These are phyloP conservation scores for Phoronis australis DNA, from an alignment of 2,888 invertebrate species.

Conservation along the genomic window DNA sequence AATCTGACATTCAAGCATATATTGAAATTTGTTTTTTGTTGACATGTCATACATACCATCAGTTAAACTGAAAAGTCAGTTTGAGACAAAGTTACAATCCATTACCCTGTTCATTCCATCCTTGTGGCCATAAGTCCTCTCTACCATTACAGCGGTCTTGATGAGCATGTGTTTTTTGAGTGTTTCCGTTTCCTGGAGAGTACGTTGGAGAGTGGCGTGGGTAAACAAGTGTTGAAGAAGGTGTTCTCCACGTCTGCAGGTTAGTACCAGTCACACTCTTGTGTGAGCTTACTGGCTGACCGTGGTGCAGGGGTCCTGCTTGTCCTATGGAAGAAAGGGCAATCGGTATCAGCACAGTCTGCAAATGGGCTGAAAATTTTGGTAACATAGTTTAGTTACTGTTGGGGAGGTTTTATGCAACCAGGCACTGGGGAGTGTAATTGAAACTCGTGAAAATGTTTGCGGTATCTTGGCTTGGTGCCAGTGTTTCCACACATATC, in stretches of 20 bases:
- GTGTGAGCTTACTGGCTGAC: no score
- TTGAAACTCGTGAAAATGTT: not conserved
- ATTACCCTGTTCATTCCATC: no score
- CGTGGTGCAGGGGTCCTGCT: not conserved
- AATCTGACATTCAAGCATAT: no score
- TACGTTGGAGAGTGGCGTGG: constrained; percentile 74
- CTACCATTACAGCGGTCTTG: constrained; percentile 53
- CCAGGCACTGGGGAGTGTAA: not conserved
- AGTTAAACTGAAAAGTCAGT: no score
- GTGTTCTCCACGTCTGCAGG: constrained; percentile 61
- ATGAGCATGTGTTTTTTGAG: constrained; percentile 63
- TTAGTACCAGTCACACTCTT: no score
- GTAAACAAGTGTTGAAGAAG: constrained; percentile 73
- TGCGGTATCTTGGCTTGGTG: no score
- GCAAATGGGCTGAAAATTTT: not conserved
- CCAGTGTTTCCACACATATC: no score
- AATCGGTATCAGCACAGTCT: not conserved
- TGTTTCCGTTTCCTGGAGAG: constrained; percentile 81
- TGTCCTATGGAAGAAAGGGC: not conserved
- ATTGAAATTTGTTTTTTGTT: no score
- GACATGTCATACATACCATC: no score
- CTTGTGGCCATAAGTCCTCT: no score
- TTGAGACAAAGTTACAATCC: no score
- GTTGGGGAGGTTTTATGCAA: not conserved
- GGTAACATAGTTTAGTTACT: not conserved